Base-by-base conservation (phyloP, 2,113 vertebrate genomes). In the Plecotus auritus region DNA sequence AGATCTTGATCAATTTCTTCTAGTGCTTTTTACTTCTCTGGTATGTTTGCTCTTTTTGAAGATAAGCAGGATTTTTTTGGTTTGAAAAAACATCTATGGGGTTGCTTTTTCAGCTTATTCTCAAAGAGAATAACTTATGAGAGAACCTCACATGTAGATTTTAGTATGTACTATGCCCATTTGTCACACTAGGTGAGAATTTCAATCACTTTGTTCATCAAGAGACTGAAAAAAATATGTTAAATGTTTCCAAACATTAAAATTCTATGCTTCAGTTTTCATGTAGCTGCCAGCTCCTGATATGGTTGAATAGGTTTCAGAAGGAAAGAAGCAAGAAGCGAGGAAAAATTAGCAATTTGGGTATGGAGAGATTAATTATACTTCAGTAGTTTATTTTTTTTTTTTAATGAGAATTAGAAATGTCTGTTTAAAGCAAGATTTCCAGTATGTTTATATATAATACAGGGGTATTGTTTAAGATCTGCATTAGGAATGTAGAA, bases 51-150 rank as follows among this genome's bases (percentile, higher is more conserved):
- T 90, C 18, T 88, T 82, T 91, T 69, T 87, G 10, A 82, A 56
- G 32, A 80, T 4, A 18, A 32, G 18, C 4, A 61, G 32, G 9
- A 45, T 78, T 59, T 78, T 56, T 37, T 64, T 35, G 73, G 32
- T 90, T 94, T 78, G 23, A 61, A 91, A 91, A 92, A 72, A 37
- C 47, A 83, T 51, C 35, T 51, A 32, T 59, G 18, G 9, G 18
- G 13, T 61, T 67, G 3, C 28, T 70, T 85, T 88, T 56, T 94
- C 59, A 85, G 35, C 18, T 70, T 91, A n/a, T 78, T 78, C 35
- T 94, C 82, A 80, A 84, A 23, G 6, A 78, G 82, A 96, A 93
- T 95, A 95, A 95, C 93, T 95, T 51, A 88, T 92, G 49, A 93
- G 23, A 80, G 67, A 86, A 67, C 35, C 20, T 93, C 67, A 32